These are phyloP conservation scores for Heteromormyrus szaboi DNA, from an alignment of 2,797 vertebrate genomes.

Conservation along the genomic window DNA sequence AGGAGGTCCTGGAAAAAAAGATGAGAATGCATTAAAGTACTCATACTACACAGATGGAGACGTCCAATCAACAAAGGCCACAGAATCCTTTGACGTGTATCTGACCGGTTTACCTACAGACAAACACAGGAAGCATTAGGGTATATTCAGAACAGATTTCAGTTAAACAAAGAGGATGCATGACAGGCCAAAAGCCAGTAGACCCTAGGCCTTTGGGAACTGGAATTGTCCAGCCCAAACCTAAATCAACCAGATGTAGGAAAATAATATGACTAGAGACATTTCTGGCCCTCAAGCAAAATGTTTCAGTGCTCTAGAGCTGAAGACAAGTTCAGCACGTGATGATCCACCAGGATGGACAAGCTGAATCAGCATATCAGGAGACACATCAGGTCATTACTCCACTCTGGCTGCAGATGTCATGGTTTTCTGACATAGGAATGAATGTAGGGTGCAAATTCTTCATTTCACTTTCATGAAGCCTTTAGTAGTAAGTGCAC, in stretches of 20 bases:
- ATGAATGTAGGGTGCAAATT: neutral
- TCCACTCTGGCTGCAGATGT: neutral
- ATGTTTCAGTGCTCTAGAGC: neutral
- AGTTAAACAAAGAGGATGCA: neutral
- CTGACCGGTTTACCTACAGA: neutral
- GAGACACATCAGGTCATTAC: neutral
- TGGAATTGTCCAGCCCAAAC: neutral
- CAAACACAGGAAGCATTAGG: neutral
- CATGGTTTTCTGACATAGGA: neutral
- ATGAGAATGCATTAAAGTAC: neutral
- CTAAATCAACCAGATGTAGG: neutral
- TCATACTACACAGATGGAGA: neutral
- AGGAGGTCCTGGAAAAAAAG: constrained; percentile 68
- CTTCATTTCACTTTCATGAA: neutral
- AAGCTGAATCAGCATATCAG: constrained; percentile 3
- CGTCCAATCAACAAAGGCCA: neutral
- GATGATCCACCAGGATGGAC: neutral
- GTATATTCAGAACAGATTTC: neutral
- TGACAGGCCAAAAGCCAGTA: neutral
- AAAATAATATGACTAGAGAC: neutral
- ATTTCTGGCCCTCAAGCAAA: neutral
- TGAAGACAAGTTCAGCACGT: neutral
- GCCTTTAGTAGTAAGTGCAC: neutral
- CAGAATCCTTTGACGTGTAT: neutral
- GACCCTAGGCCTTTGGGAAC: neutral